A percentile compares a stretch with the other conserved stretches of the same genome.
These are phyloP conservation scores for Hepsetus odoe DNA, from an alignment of 2,113 vertebrate species.

Conservation along the genomic window DNA sequence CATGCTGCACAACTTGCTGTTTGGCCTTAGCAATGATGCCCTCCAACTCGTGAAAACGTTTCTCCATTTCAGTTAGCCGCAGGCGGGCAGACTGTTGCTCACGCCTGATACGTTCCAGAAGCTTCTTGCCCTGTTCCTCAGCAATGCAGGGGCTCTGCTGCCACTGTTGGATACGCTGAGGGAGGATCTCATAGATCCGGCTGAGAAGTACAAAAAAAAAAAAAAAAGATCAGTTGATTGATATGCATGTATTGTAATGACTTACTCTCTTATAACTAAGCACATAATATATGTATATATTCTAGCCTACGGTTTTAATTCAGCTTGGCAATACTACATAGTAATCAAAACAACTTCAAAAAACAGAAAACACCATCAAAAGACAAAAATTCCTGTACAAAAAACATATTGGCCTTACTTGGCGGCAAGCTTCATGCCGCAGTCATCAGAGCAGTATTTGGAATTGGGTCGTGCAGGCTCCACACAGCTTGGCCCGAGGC, in stretches of 20 bases:
- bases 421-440: slow-evolving; percentile 91
- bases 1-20: slow-evolving; percentile 88
- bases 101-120: slow-evolving; percentile 89
- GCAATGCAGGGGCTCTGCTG: slow-evolving; percentile 96
- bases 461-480: slow-evolving; percentile 77
- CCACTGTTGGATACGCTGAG: slow-evolving; percentile 96
- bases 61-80: slow-evolving; percentile 93
- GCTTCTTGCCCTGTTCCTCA: slow-evolving; percentile 93
- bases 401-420: no score
- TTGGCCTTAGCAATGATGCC: slow-evolving; percentile 92
- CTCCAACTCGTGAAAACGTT: slow-evolving; percentile 92
- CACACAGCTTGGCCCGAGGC: slow-evolving; percentile 87
- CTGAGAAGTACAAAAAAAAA: slow-evolving; percentile 59
- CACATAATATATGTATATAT: no score
- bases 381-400: no score
- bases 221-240: not conserved
- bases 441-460: slow-evolving; percentile 93
- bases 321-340: no score
- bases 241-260: not conserved
- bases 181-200: slow-evolving; percentile 94
- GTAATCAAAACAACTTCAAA: no score
- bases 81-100: slow-evolving; percentile 91
- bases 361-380: no score
- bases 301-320: no score
- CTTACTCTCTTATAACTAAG: not conserved